phyloP scores from a whole-genome alignment of 2,113 vertebrate species.

The Apeltes quadracus region DNA sequence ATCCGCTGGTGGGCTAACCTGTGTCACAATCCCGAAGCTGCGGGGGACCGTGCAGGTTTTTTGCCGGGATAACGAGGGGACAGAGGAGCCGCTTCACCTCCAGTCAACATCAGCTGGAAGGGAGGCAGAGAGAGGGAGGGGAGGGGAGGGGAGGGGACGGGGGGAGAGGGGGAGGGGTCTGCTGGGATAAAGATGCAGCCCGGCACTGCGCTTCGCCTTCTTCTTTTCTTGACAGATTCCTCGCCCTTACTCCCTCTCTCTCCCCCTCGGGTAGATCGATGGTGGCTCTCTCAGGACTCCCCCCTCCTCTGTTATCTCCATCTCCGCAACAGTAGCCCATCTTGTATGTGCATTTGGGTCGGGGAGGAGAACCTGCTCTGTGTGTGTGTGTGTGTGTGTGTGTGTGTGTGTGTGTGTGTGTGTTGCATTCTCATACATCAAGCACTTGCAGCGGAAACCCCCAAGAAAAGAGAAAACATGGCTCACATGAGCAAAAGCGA shows the following conservation, averaged over 20 bases:
- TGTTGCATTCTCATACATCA: not conserved
- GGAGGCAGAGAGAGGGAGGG: not conserved
- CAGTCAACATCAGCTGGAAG: slow-evolving; percentile 56
- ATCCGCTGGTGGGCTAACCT: not conserved
- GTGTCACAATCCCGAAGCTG: not conserved
- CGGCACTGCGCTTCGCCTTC: slow-evolving; percentile 8
- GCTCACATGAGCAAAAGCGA: too few relatives aligned
- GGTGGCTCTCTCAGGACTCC: not conserved
- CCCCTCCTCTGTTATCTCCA: not conserved
- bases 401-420: not conserved
- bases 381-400: not conserved
- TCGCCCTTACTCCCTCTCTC: slow-evolving; percentile 6
- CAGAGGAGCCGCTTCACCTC: slow-evolving; percentile 38
- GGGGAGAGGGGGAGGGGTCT: slow-evolving; percentile 29
- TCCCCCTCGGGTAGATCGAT: slow-evolving; percentile 33
- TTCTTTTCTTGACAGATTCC: not conserved
- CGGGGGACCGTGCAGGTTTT: slow-evolving; percentile 13
- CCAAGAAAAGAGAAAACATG: not conserved
- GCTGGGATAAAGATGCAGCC: slow-evolving; percentile 46
- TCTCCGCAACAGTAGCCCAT: slow-evolving; percentile 10
- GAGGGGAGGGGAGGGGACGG: not conserved
- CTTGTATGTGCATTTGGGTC: slow-evolving; percentile 22
- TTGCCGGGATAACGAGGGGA: slow-evolving; percentile 31
- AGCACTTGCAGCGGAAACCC: not conserved
- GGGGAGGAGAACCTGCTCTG: not conserved